These are phyloP conservation scores for Xenops minutus DNA, from an alignment of 2,797 vertebrate genomes.

Conservation along the genomic window DNA sequence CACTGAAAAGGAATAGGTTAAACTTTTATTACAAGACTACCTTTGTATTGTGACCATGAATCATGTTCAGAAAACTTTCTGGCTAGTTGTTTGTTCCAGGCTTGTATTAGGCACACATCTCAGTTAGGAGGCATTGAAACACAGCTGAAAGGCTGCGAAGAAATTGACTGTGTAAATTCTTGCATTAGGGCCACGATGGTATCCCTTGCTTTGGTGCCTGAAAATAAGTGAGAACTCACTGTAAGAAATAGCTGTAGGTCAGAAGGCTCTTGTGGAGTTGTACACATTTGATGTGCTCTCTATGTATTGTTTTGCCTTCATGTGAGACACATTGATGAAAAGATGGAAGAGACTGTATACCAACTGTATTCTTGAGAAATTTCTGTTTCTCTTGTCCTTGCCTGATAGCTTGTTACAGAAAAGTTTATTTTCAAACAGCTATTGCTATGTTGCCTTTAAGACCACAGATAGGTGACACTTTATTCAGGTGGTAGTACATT, in stretches of 20 bases:
- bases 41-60: background rate
- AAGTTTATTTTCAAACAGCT: background rate
- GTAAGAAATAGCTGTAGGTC: background rate
- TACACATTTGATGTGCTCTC: background rate
- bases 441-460: background rate
- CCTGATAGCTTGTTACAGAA: background rate
- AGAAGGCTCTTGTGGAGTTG: background rate
- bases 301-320: background rate
- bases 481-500: background rate
- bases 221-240: background rate
- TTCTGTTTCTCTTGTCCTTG: background rate
- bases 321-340: background rate
- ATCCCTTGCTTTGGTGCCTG: background rate
- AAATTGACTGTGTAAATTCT: background rate
- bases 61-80: background rate
- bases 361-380: background rate
- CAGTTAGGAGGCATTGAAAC: background rate
- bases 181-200: background rate
- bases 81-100: background rate
- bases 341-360: background rate
- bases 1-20: background rate
- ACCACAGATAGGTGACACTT: background rate
- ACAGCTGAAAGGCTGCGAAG: background rate
- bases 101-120: background rate
- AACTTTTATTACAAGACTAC: background rate